These are phyloP conservation scores for Trachops cirrhosus DNA, from an alignment of 2,797 vertebrate species.

Conservation along the genomic window DNA sequence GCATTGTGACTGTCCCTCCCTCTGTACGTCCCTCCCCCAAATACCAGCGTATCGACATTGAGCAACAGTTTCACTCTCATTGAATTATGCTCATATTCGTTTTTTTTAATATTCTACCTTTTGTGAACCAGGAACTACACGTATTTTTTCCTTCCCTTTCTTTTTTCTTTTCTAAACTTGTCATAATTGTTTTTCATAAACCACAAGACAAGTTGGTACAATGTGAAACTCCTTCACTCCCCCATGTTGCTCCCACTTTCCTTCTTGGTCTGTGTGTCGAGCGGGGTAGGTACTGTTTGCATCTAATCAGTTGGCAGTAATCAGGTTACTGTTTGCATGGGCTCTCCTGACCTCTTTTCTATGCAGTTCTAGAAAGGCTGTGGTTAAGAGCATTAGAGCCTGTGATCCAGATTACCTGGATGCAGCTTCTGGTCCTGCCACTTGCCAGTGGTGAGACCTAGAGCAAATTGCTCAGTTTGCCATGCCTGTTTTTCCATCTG, in stretches of 20 bases:
- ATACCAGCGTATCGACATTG: neutral
- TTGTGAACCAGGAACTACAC: neutral
- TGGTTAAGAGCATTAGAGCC: neutral
- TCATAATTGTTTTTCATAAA: neutral
- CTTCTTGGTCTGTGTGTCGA: neutral
- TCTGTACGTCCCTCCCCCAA: too few species aligned
- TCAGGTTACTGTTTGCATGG: neutral
- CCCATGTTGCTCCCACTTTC: neutral
- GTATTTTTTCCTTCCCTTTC: neutral
- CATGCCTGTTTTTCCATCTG: neutral
- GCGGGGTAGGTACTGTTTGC: neutral
- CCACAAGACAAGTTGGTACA: neutral
- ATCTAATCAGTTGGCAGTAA: neutral
- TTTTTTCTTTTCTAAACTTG: neutral
- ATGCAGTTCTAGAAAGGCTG: neutral
- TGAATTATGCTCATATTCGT: neutral
- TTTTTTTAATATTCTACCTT: neutral
- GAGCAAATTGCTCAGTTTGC: neutral
- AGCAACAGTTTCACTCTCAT: neutral
- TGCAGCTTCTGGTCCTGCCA: neutral
- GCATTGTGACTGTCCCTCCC: neutral
- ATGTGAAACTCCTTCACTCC: neutral
- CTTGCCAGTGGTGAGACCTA: neutral
- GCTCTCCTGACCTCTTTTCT: neutral
- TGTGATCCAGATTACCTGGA: fast-evolving